Evolutionary conservation across 2,113 vertebrate genomes (phyloP).

Genomic region (Odontophorus gujanensis): DNA sequence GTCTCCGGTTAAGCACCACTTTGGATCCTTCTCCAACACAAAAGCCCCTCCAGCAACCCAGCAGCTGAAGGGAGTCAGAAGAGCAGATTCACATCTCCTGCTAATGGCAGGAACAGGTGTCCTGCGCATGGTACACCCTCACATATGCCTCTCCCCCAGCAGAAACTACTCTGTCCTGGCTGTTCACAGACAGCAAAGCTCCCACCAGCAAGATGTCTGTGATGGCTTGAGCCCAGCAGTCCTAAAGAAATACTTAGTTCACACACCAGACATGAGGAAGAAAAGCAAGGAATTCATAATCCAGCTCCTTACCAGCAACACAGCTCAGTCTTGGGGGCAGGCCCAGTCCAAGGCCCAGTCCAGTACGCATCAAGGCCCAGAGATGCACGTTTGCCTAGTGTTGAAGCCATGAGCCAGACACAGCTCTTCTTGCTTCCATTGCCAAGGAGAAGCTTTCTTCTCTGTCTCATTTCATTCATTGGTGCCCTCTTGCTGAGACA

Average conservation of each 20-base stretch:
- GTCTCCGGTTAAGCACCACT: neutral
- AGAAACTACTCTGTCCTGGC: neutral
- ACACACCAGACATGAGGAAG: neutral
- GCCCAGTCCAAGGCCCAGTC: neutral
- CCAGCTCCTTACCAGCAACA: too few relatives aligned
- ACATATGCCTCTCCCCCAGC: accelerated
- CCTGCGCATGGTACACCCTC: neutral
- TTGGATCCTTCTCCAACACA: neutral
- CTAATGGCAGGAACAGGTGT: neutral
- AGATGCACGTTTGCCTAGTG: neutral
- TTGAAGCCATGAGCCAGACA: neutral
- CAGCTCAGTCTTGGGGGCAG: neutral
- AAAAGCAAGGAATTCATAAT: neutral
- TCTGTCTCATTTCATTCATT: neutral
- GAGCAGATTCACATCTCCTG: accelerated
- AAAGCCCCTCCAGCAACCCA: accelerated
- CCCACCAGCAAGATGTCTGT: neutral
- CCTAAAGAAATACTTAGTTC: neutral
- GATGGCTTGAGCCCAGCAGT: accelerated
- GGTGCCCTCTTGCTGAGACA: slow-evolving; percentile 30
- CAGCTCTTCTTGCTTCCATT: neutral
- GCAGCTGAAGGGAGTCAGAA: neutral
- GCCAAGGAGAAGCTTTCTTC: slow-evolving; percentile 16
- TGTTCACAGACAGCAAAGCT: neutral
- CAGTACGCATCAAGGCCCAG: accelerated